Evolutionary conservation across 2,113 vertebrate genomes (phyloP), one percentile per base, ranked within the genome.

Genomic region (Centropus bengalensis): DNA sequence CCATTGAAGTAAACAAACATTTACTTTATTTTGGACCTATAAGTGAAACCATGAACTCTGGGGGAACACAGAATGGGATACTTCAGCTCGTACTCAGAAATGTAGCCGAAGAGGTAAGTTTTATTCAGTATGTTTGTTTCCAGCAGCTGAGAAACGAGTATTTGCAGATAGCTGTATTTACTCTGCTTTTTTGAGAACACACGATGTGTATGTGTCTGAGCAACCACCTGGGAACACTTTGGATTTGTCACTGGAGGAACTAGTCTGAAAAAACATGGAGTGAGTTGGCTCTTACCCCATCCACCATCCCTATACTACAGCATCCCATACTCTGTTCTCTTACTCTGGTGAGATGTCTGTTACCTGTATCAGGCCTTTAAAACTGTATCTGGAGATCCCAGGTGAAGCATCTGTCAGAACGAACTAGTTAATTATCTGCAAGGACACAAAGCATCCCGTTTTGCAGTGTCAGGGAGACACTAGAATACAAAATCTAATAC

Each of bases 261-360:
- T 2, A 0, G 11, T 70, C 47, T 40, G 40, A 70, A 60, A 15
- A 77, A n/a, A 14, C 1, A 0, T 0, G 0, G 13, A 44, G 49
- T 18, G 23, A 23, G 73, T 82, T 40, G 13, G 8, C 66, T 73
- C 36, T 38, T 90, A 7, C 17, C 33, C 24, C 13, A 28, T 56
- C 12, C 22, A 36, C 36, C 8, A 24, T 52, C 62, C 8, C 56
- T 80, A 36, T 36, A 58, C 44, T 69, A 23, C 23, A 76, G 47
- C 40, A 87, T 17, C 8, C 28, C 40, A 3, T 42, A 9, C 24
- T 42, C 47, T 14, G 8, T 8, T 5, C 17, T 74, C 7, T 33
- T 20, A 1, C 42, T 19, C 5, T 23, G 40, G 22, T 52, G 52
- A 51, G 24, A 51, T 2, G 14, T 55, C 10, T 38, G 8, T 73